Base-by-base conservation (phyloP, 1,140 invertebrate species). In the Apis laboriosa region DNA sequence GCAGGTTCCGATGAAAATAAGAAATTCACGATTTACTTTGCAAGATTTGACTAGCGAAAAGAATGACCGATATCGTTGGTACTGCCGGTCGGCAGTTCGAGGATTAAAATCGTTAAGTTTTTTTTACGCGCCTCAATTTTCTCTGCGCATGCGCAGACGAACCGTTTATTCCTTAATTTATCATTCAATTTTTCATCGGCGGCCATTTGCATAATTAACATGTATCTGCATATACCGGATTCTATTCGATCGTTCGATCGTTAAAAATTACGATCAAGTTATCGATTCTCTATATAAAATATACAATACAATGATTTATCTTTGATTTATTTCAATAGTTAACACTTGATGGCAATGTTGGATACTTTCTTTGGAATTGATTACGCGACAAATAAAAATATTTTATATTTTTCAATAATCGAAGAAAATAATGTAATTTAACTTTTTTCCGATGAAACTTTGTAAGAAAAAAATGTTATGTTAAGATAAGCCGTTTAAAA, bases 1-100 rank as follows among this genome's bases (percentile, higher is more conserved):
- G 86, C 76, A 11, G 51, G 51, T 56, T 60, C 17, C 60, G 51
- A 58, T 15, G n/a, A 49, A 78, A 77, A 63, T 61, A 79, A 85
- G 76, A 85, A 78, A 64, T 75, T 82, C 75, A 43, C 17, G 34
- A 55, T 51, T 9, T n/a, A 34, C 74, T 64, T 63, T 56, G 85
- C 67, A 43, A 63, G 85, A 85, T 86, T 83, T 86, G 76, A 82
- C 74, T 60, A 74, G 64, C 70, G 53, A 55, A 61, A 81, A 55
- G 60, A 73, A 80, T 80, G 60, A 34, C 70, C 49, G 34, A 49
- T 55, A 80, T 72, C 78, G 70, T 56, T 24, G 51, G 24, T 56
- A 4, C 34, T 43, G 34, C 19, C 60, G 17, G 68, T 64, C 72
- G 68, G 19, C 9, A 8, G 7, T 12, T 3, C 19, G 28, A 7